Base-by-base conservation (phyloP, 1,140 invertebrate genomes). In the Batillaria attramentaria region DNA sequence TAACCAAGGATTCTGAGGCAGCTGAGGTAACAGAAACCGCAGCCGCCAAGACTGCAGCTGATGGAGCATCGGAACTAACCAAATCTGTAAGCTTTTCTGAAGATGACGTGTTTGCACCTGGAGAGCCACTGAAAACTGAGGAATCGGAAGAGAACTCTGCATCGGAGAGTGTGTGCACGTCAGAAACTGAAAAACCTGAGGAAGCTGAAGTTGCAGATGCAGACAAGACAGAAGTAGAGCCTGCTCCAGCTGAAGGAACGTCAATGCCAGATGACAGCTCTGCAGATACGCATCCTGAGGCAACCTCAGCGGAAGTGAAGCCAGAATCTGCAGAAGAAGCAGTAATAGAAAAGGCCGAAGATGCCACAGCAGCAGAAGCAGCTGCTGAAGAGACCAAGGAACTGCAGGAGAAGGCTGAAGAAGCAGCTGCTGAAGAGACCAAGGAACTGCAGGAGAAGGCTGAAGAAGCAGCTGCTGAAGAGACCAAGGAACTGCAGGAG, bases 401-500 rank as follows among this genome's bases (percentile, higher is more conserved):
- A 13, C 8, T 28, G 5, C 6, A 60, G 24, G 57, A 6, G 31
- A n/a, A 60, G 24, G 57, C 6, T n/a, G 31, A 8, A 24, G 20
- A 20, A n/a, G 24, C 57, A 60, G 57, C 31, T 5, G 57, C 6
- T 8, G 57, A 60, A 24, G 57, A 24, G 57, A 60, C 24, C 20
- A 60, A 24, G 31, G 57, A 60, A 60, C 8, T 60, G n/a, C 10
- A n/a, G 57, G 31, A 13, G 18, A 8, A 13, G 13, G 13, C n/a
- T n/a, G 57, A 62, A 13, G 57, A 62, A 16, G n/a, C 57, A 62
- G 18, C 57, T 62, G 57, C 57, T 60, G 57, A 24, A 60, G 57
- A 60, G 24, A 28, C 57, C 57, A 24, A 60, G 57, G 57, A n/a
- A 13, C 8, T 28, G 5, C 6, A 60, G 24, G 57, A 6, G 31